These are phyloP conservation scores for Halocynthia roretzi DNA, from an alignment of 23 tunicate genomes.

Conservation along the genomic window DNA sequence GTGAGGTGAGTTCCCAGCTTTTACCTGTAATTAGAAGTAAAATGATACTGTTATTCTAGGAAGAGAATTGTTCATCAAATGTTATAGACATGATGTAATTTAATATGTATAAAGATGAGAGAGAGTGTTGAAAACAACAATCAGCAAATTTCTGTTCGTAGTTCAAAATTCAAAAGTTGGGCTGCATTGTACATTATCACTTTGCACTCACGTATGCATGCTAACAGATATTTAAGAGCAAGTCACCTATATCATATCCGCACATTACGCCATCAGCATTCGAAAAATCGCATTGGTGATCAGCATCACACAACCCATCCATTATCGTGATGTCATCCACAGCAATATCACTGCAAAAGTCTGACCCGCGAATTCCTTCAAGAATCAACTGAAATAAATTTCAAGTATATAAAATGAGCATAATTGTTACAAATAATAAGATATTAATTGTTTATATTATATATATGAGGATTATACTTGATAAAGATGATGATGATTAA, in stretches of 20 bases:
- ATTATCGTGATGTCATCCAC: constrained; percentile 75
- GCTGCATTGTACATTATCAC: no score
- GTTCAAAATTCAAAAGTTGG: no score
- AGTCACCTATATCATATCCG: constrained; percentile 61
- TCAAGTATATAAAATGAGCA: not conserved
- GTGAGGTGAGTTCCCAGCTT: no score
- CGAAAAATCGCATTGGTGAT: constrained; percentile 41
- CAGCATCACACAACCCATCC: constrained; percentile 57
- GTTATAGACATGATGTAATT: no score
- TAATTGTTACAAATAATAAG: not conserved
- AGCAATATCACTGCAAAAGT: constrained; percentile 79
- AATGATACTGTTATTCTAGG: no score
- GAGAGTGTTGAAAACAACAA: no score
- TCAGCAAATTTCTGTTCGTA: no score
- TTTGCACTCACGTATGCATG: no score
- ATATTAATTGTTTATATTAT: not conserved
- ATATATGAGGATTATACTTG: constrained; percentile 31
- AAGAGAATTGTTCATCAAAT: no score
- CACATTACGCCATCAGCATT: constrained; percentile 40
- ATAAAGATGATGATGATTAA: constrained; percentile 40
- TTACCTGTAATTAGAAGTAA: no score
- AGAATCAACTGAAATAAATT: constrained; percentile 35
- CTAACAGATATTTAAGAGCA: no score
- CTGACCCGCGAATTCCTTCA: constrained; percentile 70
- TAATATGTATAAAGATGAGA: no score